phyloP scores from a whole-genome alignment of 2,888 invertebrate species.

The Caenorhabditis doughertyi region DNA sequence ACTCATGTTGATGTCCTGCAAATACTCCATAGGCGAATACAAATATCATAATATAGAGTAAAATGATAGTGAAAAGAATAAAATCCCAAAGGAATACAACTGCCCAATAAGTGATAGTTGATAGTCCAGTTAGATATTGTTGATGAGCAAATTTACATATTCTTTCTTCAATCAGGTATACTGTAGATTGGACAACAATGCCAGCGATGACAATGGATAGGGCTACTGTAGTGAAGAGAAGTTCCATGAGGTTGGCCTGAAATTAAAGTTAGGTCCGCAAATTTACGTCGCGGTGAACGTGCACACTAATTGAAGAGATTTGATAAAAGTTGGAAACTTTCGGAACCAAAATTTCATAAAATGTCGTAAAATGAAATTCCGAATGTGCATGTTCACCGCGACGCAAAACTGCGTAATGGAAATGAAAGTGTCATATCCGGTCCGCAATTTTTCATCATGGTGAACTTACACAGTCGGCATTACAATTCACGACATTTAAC shows the following conservation, averaged over 20 bases:
- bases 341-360: too few species aligned
- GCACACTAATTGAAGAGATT: too few species aligned
- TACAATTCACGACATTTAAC: too few species aligned
- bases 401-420: too few species aligned
- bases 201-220: constrained; percentile 17
- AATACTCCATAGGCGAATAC: constrained; percentile 17
- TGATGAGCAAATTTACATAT: constrained; percentile 73
- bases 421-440: too few species aligned
- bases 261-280: neutral
- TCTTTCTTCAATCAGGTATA: constrained; percentile 73
- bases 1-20: constrained; percentile 15
- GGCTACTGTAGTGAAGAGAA: neutral
- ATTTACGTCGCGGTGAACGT: too few species aligned
- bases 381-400: too few species aligned
- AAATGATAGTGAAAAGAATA: constrained; percentile 21
- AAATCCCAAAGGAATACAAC: constrained; percentile 51
- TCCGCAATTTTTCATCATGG: too few species aligned
- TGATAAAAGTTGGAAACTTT: too few species aligned
- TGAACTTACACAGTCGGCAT: too few species aligned
- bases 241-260: neutral
- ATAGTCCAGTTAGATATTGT: constrained; percentile 74
- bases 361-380: too few species aligned
- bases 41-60: constrained; percentile 10
- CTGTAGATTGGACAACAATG: constrained; percentile 55
- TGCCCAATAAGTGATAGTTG: constrained; percentile 71